Conservation (phyloP, 35 echinoderm and acorn worm genomes). For the Ophioderma brevispina region DNA sequence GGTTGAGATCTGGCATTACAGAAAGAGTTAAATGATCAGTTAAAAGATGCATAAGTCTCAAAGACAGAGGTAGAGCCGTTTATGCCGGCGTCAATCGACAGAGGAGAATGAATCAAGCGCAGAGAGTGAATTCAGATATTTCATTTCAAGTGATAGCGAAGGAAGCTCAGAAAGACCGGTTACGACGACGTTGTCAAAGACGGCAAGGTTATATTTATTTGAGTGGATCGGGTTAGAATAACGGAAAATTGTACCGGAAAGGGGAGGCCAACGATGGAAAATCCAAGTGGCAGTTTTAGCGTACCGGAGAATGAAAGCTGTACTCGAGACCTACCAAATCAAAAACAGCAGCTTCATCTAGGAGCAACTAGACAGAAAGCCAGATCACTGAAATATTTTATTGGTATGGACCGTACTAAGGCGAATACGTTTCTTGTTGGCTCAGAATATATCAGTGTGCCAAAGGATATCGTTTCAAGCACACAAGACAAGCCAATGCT, state of each 20-base stretch:
- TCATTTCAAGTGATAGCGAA: not conserved
- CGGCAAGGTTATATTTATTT: not conserved
- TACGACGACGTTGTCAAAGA: not conserved
- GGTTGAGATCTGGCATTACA: not conserved
- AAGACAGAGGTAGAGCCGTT: no score
- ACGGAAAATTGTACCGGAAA: not conserved
- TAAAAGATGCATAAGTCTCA: no score
- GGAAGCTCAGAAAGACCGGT: not conserved
- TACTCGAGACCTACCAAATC: constrained; percentile 14
- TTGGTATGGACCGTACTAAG: not conserved
- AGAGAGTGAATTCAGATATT: not conserved
- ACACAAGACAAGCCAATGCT: not conserved
- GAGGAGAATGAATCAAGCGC: not conserved
- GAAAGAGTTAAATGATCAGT: no score
- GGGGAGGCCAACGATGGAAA: constrained; percentile 18
- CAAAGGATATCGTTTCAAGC: not conserved
- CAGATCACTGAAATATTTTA: not conserved
- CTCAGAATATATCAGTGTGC: not conserved
- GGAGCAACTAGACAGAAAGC: not conserved
- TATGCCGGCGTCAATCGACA: not conserved
- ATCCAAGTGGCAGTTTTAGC: not conserved
- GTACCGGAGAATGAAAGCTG: not conserved
- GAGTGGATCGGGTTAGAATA: not conserved
- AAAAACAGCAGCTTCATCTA: not conserved
- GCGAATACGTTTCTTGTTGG: not conserved